A percentile compares a stretch with the other conserved stretches of the same genome.
Evolutionary conservation across 1,140 invertebrate species (phyloP).

Genomic region (Drosophila pseudoananassae): DNA sequence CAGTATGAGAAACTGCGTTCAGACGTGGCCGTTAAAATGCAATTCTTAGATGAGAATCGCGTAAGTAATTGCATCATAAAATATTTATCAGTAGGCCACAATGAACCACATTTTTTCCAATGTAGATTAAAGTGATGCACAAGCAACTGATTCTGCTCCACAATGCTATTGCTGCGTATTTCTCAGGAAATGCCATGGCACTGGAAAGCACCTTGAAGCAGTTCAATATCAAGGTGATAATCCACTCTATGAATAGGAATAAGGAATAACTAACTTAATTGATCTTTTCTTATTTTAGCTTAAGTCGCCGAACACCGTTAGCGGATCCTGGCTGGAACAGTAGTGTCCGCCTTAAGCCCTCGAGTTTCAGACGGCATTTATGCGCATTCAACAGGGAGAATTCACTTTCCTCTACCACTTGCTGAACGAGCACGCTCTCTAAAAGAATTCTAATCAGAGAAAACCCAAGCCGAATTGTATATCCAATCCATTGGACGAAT

Average conservation of each 20-base stretch:
- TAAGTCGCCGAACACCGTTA: slow-evolving; percentile 79
- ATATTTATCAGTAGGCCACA: not conserved
- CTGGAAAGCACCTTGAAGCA: slow-evolving; percentile 97
- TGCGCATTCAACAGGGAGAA: slow-evolving; percentile 28
- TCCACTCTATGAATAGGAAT: fast-evolving
- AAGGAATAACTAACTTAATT: not conserved
- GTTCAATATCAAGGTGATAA: slow-evolving; percentile 92
- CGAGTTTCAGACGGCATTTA: slow-evolving; percentile 35
- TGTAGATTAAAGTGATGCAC: slow-evolving; percentile 98
- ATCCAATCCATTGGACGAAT: slow-evolving; percentile 17
- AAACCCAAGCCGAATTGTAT: slow-evolving; percentile 7
- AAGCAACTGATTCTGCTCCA: slow-evolving; percentile 98
- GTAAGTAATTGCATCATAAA: slow-evolving; percentile 85
- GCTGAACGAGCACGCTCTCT: slow-evolving; percentile 75
- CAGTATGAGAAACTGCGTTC: slow-evolving; percentile 95
- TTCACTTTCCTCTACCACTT: slow-evolving; percentile 23
- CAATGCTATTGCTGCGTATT: slow-evolving; percentile 98
- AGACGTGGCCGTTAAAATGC: slow-evolving; percentile 97
- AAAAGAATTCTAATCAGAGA: slow-evolving; percentile 42
- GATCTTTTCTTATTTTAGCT: slow-evolving; percentile 39
- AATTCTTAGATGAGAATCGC: slow-evolving; percentile 98
- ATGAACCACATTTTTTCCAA: not conserved
- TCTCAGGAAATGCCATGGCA: slow-evolving; percentile 96
- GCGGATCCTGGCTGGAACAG: slow-evolving; percentile 83
- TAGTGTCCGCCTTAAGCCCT: slow-evolving; percentile 43